Base-by-base conservation (phyloP, 2,888 invertebrate species). In the Eulithis prunata region DNA sequence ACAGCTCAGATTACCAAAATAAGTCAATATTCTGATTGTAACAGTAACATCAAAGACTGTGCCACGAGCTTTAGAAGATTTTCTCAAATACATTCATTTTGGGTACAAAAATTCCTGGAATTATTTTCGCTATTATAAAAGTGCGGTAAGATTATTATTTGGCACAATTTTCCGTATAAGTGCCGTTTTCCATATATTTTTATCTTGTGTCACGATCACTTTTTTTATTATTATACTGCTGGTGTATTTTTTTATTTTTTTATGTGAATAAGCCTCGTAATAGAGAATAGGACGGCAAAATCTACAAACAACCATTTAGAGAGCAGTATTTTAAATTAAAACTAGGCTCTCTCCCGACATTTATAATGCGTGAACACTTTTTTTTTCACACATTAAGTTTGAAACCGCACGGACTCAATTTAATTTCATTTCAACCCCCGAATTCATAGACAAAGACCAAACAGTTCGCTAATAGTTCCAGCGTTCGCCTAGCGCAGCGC, bases 221-320 rank as follows among this genome's bases (percentile, higher is more conserved):
- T 43, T 41, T 43, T 13, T 53, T 52, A n/a, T 10, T 28, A 52
- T 12, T 21, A 21, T 21, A 21, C 43, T 53, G 10, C 38, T 52
- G 1, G 36, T 52, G 49, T 21, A 21, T 49, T 49, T 21, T 3
- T 49, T 14, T 21, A 21, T 14, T 3, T 21, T 14, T 3, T 11
- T 11, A 21, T 21, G 49, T 49, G 21, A 43, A 56, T 12, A 28
- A 57, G 58, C 58, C 21, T 62, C 63, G 56, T 58, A 21, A 60
- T 54, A 64, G 45, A 52, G 72, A 71, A 74, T 69, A 41, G 82
- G 83, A 83, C 84, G 84, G 84, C 77, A 81, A 76, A 67, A 73
- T 75, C 78, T 77, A 77, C 74, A 75, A 79, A 81, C 84, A 83
- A 84, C 82, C 80, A 77, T 76, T 73, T 62, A 75, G 71, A 77